Base-by-base conservation (phyloP, 2,888 invertebrate genomes). In the Pyrrhia umbra region DNA sequence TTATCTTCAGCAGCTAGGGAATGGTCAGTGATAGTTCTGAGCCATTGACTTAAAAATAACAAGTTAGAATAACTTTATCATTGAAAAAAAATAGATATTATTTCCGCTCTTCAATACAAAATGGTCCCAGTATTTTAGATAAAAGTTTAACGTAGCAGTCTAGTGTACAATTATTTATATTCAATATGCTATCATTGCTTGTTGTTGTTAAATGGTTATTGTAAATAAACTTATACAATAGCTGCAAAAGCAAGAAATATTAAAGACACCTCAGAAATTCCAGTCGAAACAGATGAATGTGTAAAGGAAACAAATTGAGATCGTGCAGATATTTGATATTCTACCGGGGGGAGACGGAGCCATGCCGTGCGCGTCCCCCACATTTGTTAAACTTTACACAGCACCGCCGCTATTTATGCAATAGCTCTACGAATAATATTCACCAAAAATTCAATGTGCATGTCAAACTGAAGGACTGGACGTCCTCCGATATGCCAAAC, bases 321-420 rank as follows among this genome's bases (percentile, higher is more conserved):
- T 82, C 82, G 81, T 83, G 83, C 75, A 80, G 82, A 85, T 80
- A 84, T 88, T 86, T 86, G 83, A 87, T 86, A 87, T 85, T 85
- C 81, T 78, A 77, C 57, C 62, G 72, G 62, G 62, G 56, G 60
- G 67, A 64, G 79, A 77, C 69, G 68, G 75, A 68, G 79, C 77
- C 69, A 76, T 75, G 77, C 68, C 66, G 55, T 37, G 52, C 67
- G 66, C 72, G 72, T 75, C 62, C 56, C 47, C 45, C 60, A 72
- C 76, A 81, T 83, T 82, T 79, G 80, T 83, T 81, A 79, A 71
- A 71, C 52, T 57, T 59, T 58, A 68, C 68, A 78, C 68, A 77
- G 61, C 37, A 40, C 49, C 10, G 40, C 25, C 23, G 47, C 51
- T 68, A 37, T 39, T 65, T 56, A 63, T 62, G 49, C 46, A 65